Evolutionary conservation across 2,113 vertebrate species (phyloP).

Genomic region (Rhabdornis inornatus): DNA sequence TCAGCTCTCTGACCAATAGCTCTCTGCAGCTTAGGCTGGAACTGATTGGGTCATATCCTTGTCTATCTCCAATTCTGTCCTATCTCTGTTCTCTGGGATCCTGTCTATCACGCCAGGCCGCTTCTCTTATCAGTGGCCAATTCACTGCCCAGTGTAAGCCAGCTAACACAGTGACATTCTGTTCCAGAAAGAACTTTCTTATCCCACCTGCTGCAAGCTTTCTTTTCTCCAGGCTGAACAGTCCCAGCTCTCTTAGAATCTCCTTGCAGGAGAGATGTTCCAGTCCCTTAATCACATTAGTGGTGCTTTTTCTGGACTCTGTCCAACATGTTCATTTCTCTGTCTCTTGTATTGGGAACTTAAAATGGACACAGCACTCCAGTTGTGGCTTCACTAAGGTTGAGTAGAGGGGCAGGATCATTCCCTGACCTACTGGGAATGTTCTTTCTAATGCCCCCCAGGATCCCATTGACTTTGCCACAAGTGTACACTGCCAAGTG

Average conservation of each 20-base stretch:
- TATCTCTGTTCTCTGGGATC: too few species aligned
- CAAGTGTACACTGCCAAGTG: neutral
- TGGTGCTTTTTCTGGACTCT: neutral
- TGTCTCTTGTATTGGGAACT: neutral
- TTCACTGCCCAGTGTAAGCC: too few species aligned
- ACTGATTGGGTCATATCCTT: too few species aligned
- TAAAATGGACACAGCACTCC: neutral
- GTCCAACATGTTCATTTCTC: neutral
- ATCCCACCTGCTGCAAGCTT: neutral
- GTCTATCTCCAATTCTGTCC: too few species aligned
- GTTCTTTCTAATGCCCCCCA: neutral
- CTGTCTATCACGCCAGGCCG: too few species aligned
- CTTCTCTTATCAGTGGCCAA: too few species aligned
- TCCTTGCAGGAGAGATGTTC: neutral
- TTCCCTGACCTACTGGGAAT: too few species aligned
- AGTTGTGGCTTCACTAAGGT: neutral
- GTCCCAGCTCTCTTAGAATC: neutral
- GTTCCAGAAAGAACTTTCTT: neutral
- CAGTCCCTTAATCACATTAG: neutral
- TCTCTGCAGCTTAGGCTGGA: too few species aligned
- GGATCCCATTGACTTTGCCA: neutral
- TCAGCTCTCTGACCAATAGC: too few species aligned
- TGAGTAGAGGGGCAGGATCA: neutral
- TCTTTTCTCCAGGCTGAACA: neutral
- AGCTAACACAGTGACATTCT: too few species aligned